Conservation (phyloP, 2,113 vertebrate species). For the Pterocles orientalis region DNA sequence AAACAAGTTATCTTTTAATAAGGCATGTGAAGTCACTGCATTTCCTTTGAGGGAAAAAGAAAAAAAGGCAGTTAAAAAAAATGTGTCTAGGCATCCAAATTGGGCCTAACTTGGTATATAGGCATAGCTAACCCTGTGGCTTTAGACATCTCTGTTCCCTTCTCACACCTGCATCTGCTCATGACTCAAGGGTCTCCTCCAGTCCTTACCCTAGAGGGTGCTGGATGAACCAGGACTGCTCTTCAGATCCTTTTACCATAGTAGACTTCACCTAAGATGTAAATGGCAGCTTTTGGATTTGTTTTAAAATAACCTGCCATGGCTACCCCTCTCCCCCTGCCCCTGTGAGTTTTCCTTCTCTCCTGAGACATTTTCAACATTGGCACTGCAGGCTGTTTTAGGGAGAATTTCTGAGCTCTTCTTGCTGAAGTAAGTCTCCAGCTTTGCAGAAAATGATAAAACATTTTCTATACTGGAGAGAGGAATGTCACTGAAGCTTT, state of each 20-base stretch:
- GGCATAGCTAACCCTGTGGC: not conserved
- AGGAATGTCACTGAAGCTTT: not conserved
- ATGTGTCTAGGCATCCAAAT: not conserved
- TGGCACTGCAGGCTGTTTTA: not conserved
- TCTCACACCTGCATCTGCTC: not conserved
- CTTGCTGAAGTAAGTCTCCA: not conserved
- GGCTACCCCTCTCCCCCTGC: not conserved
- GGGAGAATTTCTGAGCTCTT: not conserved
- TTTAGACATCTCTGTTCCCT: not conserved
- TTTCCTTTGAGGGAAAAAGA: not conserved
- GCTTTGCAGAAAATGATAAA: not conserved
- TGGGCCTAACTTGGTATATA: not conserved
- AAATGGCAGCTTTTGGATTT: not conserved
- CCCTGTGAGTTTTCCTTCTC: not conserved
- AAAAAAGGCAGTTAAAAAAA: not conserved
- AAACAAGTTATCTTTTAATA: conserved; percentile 42
- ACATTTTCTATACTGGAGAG: not conserved
- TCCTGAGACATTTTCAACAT: not conserved
- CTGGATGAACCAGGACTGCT: not conserved
- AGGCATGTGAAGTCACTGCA: not conserved
- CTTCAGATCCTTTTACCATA: not conserved
- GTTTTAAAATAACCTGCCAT: not conserved
- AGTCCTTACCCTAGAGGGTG: not conserved
- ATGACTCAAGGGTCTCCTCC: not conserved
- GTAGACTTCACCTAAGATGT: not conserved